Conservation (phyloP, 2,888 invertebrate species). For the Catocala fraxini region DNA sequence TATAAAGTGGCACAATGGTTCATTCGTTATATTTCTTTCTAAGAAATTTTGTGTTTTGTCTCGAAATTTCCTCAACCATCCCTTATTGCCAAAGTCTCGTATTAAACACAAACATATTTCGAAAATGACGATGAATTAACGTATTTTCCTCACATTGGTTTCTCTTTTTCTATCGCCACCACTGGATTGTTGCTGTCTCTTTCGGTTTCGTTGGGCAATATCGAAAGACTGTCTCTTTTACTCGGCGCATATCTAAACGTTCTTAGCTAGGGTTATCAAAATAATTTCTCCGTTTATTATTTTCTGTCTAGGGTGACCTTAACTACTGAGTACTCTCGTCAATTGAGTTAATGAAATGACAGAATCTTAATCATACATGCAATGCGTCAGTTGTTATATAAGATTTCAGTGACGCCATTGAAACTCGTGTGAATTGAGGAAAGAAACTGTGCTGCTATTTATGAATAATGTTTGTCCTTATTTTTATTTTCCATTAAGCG, state of each 20-base stretch:
- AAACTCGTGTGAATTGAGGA: no score
- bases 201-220: constrained; percentile 36
- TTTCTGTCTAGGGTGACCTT: not conserved
- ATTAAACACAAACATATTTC: constrained; percentile 25
- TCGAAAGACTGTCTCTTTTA: constrained; percentile 50
- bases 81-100: not conserved
- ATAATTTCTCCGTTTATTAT: constrained; percentile 14
- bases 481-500: not conserved
- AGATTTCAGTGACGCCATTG: no score
- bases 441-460: not conserved
- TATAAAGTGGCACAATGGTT: not conserved
- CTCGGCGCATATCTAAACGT: constrained; percentile 47
- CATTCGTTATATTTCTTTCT: no score
- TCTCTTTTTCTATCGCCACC: constrained; percentile 53
- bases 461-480: not conserved
- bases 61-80: not conserved
- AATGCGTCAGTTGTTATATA: no score
- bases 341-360: no score
- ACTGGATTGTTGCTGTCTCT: constrained; percentile 55
- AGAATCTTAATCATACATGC: no score
- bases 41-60: no score
- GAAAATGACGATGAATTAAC: constrained; percentile 41
- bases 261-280: constrained; percentile 48
- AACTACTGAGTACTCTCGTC: no score
- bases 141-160: constrained; percentile 53